Evolutionary conservation across 2,888 invertebrate genomes (phyloP).

Genomic region (Phengaris arion): DNA sequence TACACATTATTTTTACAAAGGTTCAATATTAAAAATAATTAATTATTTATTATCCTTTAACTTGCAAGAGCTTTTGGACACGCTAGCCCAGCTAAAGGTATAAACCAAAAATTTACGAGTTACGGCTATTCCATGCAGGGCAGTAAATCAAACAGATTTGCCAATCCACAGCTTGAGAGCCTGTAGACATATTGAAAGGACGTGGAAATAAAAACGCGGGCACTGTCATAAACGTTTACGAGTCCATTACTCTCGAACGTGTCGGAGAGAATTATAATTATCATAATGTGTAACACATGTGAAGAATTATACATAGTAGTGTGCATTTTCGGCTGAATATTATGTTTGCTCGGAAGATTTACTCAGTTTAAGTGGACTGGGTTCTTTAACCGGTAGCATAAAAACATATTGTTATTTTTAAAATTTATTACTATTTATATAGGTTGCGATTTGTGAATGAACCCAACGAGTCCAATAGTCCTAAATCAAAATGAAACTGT

Average conservation of each 20-base stretch:
- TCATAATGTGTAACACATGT: conserved; percentile 29
- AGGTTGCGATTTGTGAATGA: neutral
- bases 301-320: neutral
- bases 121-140: neutral
- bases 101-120: neutral
- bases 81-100: neutral
- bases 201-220: conserved; percentile 61
- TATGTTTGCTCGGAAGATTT: neutral
- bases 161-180: conserved; percentile 43
- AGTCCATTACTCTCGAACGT: conserved; percentile 73
- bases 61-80: neutral
- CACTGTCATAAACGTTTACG: conserved; percentile 73
- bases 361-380: neutral
- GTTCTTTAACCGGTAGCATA: neutral
- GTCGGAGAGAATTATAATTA: conserved; percentile 57
- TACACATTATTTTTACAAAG: no score
- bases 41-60: neutral
- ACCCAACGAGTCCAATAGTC: neutral
- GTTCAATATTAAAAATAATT: no score
- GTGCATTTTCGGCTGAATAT: neutral
- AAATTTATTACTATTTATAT: neutral
- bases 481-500: neutral
- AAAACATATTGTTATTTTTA: neutral
- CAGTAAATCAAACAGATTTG: conserved; percentile 1
- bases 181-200: conserved; percentile 66